phyloP scores from a whole-genome alignment of 2,797 vertebrate species.

The Cossypha dichroa region DNA sequence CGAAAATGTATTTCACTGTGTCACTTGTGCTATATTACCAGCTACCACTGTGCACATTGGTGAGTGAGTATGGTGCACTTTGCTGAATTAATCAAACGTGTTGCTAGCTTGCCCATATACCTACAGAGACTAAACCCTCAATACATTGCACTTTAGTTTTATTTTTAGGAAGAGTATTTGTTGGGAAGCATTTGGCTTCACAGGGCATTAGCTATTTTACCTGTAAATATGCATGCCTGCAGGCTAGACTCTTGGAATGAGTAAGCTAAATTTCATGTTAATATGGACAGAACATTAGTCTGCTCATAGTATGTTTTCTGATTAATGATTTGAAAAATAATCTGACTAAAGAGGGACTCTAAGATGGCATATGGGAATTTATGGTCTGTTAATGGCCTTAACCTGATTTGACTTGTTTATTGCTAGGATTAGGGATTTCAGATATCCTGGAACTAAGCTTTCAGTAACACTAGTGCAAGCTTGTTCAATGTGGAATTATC shows the following conservation, averaged over 20 bases:
- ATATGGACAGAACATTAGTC: background rate
- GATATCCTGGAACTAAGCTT: background rate
- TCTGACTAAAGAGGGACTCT: background rate
- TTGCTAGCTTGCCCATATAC: background rate
- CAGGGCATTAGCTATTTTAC: background rate
- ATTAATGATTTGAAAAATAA: background rate
- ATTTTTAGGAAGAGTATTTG: background rate
- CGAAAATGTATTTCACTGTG: background rate
- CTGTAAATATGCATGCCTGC: background rate
- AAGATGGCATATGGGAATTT: background rate
- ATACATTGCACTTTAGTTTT: background rate
- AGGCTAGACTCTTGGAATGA: background rate
- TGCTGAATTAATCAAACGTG: background rate
- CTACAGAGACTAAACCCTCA: background rate
- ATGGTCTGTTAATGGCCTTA: background rate
- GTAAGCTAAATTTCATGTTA: background rate
- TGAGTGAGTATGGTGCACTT: background rate
- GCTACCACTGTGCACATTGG: too few species aligned
- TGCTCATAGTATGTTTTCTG: background rate
- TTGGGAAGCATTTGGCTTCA: background rate
- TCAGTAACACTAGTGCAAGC: background rate
- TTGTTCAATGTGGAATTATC: background rate
- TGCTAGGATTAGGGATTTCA: background rate
- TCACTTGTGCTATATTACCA: background rate
- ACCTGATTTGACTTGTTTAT: background rate